phyloP scores from a whole-genome alignment of 2,113 vertebrate genomes.

The Pomatorhinus ruficollis region DNA sequence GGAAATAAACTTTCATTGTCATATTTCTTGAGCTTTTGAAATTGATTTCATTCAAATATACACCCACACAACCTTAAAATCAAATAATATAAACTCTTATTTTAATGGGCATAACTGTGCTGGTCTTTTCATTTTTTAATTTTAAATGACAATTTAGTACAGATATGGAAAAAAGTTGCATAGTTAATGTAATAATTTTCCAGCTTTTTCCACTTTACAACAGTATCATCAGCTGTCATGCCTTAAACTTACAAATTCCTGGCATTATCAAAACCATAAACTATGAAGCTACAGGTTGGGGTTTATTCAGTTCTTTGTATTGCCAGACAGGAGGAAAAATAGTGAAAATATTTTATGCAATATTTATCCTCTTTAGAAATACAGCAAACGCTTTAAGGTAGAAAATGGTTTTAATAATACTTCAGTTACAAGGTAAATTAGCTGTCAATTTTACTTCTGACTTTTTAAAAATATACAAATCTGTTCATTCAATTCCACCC shows the following conservation, averaged over 20 bases:
- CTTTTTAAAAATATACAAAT: neutral
- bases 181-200: constrained; percentile 77
- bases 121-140: constrained; percentile 24
- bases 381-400: neutral
- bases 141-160: constrained; percentile 59
- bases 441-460: neutral
- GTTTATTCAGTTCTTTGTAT: constrained; percentile 84
- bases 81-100: constrained; percentile 19
- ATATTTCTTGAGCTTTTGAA: constrained; percentile 50
- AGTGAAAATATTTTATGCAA: neutral
- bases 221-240: constrained; percentile 80
- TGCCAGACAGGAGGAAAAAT: constrained; percentile 61
- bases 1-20: constrained; percentile 40
- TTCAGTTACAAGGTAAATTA: neutral
- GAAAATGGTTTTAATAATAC: neutral
- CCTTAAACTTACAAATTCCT: constrained; percentile 83
- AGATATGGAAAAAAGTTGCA: constrained; percentile 70
- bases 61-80: constrained; percentile 40
- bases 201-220: constrained; percentile 74
- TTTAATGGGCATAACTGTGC: constrained; percentile 45
- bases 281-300: constrained; percentile 74
- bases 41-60: constrained; percentile 40
- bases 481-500: neutral
- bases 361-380: neutral
- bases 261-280: constrained; percentile 81